These are phyloP conservation scores for Elephas maximus DNA, from an alignment of 2,113 vertebrate genomes.

Conservation along the genomic window DNA sequence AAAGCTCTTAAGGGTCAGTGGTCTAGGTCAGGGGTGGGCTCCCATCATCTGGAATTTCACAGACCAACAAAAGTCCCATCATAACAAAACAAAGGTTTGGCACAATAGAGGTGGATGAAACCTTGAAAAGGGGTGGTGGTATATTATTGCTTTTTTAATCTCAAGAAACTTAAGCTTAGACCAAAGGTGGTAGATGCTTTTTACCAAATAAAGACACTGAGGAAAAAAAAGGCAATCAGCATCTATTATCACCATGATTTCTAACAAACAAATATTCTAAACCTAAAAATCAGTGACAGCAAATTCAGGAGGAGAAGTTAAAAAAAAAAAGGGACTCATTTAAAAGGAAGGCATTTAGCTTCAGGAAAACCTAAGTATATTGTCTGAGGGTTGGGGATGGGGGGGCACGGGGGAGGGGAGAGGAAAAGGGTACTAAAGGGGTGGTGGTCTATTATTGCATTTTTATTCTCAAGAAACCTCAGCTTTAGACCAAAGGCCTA, in stretches of 20 bases:
- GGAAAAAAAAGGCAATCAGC: neutral
- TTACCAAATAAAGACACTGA: neutral
- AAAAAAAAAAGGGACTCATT: neutral
- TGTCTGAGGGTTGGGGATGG: neutral
- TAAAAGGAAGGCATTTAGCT: neutral
- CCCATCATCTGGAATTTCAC: neutral
- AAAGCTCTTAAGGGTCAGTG: neutral
- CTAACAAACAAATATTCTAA: neutral
- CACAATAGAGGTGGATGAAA: neutral
- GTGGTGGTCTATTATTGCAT: neutral
- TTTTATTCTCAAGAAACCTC: neutral
- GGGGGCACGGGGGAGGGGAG: rapidly evolving
- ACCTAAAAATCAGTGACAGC: neutral
- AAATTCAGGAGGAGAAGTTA: neutral
- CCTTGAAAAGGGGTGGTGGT: no score
- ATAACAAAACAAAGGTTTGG: neutral
- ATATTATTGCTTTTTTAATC: no score
- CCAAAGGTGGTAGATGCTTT: neutral
- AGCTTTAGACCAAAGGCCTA: neutral
- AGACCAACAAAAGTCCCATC: neutral
- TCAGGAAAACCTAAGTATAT: neutral
- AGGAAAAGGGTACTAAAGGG: neutral
- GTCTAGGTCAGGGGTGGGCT: no score
- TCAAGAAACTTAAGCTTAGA: no score
- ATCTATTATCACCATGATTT: neutral